phyloP scores from a whole-genome alignment of 2,797 vertebrate genomes.

The Sylvia borin region DNA sequence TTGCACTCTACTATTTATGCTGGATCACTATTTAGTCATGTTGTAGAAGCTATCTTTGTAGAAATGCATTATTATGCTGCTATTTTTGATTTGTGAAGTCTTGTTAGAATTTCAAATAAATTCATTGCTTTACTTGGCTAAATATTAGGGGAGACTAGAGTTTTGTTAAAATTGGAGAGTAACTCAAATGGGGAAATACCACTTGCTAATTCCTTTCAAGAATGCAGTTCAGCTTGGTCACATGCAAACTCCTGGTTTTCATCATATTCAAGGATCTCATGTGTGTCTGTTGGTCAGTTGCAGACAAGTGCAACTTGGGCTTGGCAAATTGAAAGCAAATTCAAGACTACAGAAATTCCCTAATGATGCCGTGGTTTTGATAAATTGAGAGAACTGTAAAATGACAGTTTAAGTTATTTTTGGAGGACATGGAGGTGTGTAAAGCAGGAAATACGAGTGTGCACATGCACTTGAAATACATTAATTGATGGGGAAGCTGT shows the following conservation, averaged over 20 bases:
- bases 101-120: neutral
- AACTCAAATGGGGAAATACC: neutral
- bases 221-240: neutral
- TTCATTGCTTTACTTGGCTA: neutral
- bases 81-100: neutral
- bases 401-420: constrained; percentile 1
- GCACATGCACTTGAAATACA: neutral
- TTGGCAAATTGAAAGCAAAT: neutral
- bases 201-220: neutral
- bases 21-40: neutral
- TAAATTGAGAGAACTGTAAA: constrained; percentile 26
- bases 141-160: neutral
- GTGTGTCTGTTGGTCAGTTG: constrained; percentile 16
- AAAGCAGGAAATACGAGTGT: neutral
- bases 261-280: neutral
- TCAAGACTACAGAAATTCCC: neutral
- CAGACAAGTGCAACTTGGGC: neutral
- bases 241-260: neutral
- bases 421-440: neutral
- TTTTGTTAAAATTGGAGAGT: neutral
- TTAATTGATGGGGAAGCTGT: neutral
- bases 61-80: neutral
- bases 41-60: neutral
- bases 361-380: neutral
- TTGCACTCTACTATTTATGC: neutral